Evolutionary conservation across 2,113 vertebrate genomes (phyloP).

Genomic region (Gasterosteus nipponicus): DNA sequence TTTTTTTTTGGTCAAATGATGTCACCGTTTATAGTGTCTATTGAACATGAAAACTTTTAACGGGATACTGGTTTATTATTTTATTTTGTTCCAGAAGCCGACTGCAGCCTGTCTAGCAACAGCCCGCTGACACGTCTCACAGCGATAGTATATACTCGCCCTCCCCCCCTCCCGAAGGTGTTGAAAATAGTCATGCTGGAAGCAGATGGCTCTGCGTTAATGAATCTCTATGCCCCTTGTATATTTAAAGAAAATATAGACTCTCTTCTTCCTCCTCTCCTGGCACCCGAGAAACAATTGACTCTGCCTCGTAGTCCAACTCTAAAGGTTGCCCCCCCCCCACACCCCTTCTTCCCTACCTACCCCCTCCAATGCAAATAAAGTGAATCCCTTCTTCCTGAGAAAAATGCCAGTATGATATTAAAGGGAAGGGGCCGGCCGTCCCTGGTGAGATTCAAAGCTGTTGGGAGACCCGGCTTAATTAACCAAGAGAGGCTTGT

Average conservation of each 20-base stretch:
- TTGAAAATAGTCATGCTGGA: constrained; percentile 35
- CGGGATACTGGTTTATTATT: not conserved
- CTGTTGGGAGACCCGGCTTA: constrained; percentile 76
- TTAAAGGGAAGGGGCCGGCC: constrained; percentile 48
- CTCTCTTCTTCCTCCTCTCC: constrained; percentile 5
- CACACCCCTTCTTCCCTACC: no score
- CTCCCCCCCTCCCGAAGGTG: constrained; percentile 14
- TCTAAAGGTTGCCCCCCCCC: constrained; percentile 33
- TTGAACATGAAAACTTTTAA: constrained; percentile 24
- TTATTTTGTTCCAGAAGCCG: not conserved
- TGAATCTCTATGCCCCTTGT: constrained; percentile 20
- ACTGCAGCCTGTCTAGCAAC: constrained; percentile 18
- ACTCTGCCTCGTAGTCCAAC: constrained; percentile 38
- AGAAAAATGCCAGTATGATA: constrained; percentile 53
- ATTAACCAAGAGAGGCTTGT: constrained; percentile 84
- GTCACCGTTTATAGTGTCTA: not conserved
- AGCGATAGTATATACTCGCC: constrained; percentile 13
- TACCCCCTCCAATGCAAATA: constrained; percentile 18
- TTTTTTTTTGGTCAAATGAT: not conserved
- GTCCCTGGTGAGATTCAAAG: constrained; percentile 69
- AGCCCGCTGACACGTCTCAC: constrained; percentile 25
- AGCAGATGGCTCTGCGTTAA: constrained; percentile 31
- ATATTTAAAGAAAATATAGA: constrained; percentile 2
- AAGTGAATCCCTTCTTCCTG: constrained; percentile 36
- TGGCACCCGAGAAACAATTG: not conserved